Evolutionary conservation across 2,113 vertebrate genomes (phyloP).

Genomic region (Larimichthys crocea): DNA sequence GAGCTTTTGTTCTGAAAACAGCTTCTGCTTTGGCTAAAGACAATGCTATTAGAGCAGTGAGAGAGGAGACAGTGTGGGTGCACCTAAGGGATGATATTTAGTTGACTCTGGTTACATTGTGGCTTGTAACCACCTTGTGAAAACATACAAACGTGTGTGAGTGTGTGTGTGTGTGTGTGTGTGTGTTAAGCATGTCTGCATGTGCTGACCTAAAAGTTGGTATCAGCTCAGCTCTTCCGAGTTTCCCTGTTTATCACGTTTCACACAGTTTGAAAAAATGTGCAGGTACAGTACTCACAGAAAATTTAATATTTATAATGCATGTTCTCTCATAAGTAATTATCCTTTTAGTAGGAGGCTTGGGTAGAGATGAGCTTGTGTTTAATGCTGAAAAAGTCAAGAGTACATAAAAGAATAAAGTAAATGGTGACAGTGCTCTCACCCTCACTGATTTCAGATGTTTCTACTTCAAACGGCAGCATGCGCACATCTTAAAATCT

Average conservation of each 20-base stretch:
- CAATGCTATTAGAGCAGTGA: no score
- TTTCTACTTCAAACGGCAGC: slow-evolving; percentile 10
- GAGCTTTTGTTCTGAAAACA: no score
- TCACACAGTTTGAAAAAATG: slow-evolving; percentile 3
- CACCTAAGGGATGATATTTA: no score
- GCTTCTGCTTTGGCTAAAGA: no score
- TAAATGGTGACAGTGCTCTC: neutral
- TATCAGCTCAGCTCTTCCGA: neutral
- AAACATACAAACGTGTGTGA: neutral
- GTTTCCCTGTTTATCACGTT: neutral
- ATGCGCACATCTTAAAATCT: neutral
- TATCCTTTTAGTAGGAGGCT: neutral
- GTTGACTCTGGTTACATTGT: neutral
- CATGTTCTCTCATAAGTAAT: neutral
- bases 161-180: no score
- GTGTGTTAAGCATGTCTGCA: neutral
- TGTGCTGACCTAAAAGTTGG: neutral
- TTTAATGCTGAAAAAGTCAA: neutral
- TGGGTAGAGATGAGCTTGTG: neutral
- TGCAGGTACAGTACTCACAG: slow-evolving; percentile 17
- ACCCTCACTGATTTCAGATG: neutral
- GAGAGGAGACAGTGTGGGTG: no score
- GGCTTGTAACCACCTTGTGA: no score
- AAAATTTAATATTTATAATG: slow-evolving; percentile 30
- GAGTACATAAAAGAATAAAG: neutral